Conservation (phyloP, 2,113 vertebrate species). For the Accipiter cooperii region DNA sequence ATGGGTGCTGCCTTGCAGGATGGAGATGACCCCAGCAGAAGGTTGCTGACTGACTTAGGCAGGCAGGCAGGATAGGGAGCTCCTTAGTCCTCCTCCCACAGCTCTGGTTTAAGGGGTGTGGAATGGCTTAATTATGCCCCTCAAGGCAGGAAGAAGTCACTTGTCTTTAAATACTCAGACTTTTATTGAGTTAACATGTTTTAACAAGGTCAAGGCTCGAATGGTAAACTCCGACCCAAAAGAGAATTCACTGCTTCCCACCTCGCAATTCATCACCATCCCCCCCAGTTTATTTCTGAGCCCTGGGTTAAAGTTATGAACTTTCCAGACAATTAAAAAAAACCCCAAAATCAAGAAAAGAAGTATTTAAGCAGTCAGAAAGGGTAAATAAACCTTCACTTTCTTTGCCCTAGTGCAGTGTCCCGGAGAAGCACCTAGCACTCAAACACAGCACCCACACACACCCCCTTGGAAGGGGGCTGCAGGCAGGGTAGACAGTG, state of each 20-base stretch:
- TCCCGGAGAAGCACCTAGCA: neutral
- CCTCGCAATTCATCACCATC: neutral
- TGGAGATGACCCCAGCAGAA: neutral
- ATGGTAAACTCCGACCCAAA: slow-evolving; percentile 5
- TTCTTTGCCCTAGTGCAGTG: neutral
- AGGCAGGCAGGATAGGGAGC: neutral
- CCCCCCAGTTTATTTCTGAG: neutral
- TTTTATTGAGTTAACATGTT: slow-evolving; percentile 57
- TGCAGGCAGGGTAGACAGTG: neutral
- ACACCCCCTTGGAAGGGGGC: neutral
- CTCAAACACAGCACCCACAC: neutral
- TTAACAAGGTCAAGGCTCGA: slow-evolving; percentile 54
- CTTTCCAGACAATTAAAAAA: neutral
- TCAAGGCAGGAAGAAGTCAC: slow-evolving; percentile 51
- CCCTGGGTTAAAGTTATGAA: neutral
- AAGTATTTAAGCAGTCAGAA: neutral
- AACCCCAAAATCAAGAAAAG: neutral
- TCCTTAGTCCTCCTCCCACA: neutral
- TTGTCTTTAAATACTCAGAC: slow-evolving; percentile 37
- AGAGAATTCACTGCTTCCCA: neutral
- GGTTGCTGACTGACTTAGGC: neutral
- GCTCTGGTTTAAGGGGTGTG: neutral
- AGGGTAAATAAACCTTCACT: neutral
- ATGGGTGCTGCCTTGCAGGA: neutral
- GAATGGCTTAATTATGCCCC: slow-evolving; percentile 42